A percentile compares a stretch with the other conserved stretches of the same genome.
These are phyloP conservation scores for Pterobdella sp. DNA, from an alignment of 2,888 invertebrate genomes.

Conservation along the genomic window DNA sequence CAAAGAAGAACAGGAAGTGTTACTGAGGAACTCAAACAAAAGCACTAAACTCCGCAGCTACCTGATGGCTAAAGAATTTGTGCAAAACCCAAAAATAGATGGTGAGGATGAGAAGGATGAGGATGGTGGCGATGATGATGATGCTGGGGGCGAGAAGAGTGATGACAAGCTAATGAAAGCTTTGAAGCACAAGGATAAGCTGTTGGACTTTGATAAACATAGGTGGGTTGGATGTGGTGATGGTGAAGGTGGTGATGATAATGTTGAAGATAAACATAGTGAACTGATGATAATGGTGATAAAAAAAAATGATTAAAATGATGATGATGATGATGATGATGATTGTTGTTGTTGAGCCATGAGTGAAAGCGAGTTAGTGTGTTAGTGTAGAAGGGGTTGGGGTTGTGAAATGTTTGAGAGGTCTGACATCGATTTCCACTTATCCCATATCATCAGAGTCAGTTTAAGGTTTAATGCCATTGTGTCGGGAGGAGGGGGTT, in stretches of 20 bases:
- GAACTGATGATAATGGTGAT: not conserved
- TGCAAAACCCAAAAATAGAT: slow-evolving; percentile 47
- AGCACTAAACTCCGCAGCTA: slow-evolving; percentile 61
- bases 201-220: slow-evolving; percentile 74
- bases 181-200: slow-evolving; percentile 66
- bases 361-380: not conserved
- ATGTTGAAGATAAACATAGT: not conserved
- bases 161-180: slow-evolving; percentile 60
- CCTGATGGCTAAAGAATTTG: slow-evolving; percentile 55
- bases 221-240: slow-evolving; percentile 58
- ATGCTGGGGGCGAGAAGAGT: not conserved
- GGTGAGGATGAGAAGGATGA: not conserved
- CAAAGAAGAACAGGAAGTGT: slow-evolving; percentile 62
- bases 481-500: too few relatives aligned
- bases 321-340: slow-evolving; percentile 14
- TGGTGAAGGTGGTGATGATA: too few relatives aligned
- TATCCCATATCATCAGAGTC: too few relatives aligned
- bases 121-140: not conserved
- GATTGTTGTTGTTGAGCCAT: too few relatives aligned
- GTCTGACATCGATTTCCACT: too few relatives aligned
- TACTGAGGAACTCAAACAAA: slow-evolving; percentile 63
- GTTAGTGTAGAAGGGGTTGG: too few relatives aligned
- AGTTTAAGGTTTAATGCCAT: too few relatives aligned
- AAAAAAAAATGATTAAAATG: not conserved
- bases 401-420: too few relatives aligned